Conservation (phyloP, 2,888 invertebrate species). For the Eudiplozoon nipponicum region DNA sequence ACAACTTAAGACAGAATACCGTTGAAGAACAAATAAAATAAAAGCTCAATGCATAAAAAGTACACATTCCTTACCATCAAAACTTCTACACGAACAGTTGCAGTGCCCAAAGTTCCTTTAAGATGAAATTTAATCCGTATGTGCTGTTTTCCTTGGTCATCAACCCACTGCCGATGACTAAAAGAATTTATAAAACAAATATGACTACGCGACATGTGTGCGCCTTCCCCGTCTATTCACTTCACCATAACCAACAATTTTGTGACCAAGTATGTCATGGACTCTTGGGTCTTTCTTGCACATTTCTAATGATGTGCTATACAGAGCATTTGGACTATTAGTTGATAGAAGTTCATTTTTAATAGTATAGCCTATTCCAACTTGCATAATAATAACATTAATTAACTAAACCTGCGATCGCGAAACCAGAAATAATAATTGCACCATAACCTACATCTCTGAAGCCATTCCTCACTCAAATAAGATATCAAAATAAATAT, state of each 20-base stretch:
- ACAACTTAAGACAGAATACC: no score
- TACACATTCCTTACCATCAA: neutral
- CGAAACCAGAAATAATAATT: no score
- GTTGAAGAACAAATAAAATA: no score
- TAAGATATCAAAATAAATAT: no score
- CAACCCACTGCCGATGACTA: neutral
- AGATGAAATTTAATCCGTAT: constrained; percentile 1
- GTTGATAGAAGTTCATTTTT: neutral
- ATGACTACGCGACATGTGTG: neutral
- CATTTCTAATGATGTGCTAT: neutral
- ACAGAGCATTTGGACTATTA: neutral
- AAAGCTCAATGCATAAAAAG: neutral
- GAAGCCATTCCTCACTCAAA: no score
- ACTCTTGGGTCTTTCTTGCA: neutral
- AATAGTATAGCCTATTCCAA: neutral
- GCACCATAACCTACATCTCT: no score
- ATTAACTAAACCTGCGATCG: no score
- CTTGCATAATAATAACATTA: no score
- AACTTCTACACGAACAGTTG: neutral
- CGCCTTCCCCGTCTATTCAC: neutral
- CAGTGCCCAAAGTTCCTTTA: neutral
- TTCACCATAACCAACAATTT: neutral
- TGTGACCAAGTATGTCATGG: neutral
- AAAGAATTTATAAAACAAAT: no score
- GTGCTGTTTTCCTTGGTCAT: neutral